Conservation (phyloP, 2,797 vertebrate genomes). For the Lindbergichthys nudifrons region DNA sequence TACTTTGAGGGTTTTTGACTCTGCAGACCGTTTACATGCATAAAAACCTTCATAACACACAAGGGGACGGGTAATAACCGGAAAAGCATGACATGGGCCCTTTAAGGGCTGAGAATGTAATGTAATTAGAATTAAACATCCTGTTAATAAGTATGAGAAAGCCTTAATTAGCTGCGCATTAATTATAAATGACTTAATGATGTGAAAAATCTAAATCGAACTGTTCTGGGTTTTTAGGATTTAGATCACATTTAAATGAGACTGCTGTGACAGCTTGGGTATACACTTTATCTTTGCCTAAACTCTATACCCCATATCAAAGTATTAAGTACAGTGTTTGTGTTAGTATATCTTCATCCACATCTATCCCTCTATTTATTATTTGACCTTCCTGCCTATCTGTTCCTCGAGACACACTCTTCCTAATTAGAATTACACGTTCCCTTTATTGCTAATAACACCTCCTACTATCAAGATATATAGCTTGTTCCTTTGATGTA, state of each 20-base stretch:
- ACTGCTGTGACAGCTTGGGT: conserved; percentile 42
- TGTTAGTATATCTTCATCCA: background rate
- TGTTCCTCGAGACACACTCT: background rate
- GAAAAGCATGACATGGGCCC: too few relatives aligned
- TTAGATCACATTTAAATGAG: conserved; percentile 70
- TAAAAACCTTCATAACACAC: too few relatives aligned
- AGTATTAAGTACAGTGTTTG: background rate
- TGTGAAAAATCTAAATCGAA: conserved; percentile 79
- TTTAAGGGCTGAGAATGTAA: conserved; percentile 70
- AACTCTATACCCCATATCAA: background rate
- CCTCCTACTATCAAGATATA: conserved; percentile 4
- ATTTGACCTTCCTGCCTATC: background rate
- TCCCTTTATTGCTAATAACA: conserved; percentile 5
- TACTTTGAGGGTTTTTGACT: too few relatives aligned
- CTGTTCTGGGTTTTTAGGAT: conserved; percentile 75
- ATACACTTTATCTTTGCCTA: conserved; percentile 8
- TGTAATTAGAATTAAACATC: conserved; percentile 84
- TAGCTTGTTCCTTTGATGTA: background rate
- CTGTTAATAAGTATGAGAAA: conserved; percentile 80
- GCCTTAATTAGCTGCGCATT: conserved; percentile 82
- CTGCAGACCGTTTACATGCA: too few relatives aligned
- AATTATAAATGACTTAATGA: conserved; percentile 85
- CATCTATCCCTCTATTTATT: fast-evolving
- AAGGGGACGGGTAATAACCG: too few relatives aligned
- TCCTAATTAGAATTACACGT: conserved; percentile 9